Conservation (phyloP, 2,888 invertebrate species). For the Thymelicus acteon region DNA sequence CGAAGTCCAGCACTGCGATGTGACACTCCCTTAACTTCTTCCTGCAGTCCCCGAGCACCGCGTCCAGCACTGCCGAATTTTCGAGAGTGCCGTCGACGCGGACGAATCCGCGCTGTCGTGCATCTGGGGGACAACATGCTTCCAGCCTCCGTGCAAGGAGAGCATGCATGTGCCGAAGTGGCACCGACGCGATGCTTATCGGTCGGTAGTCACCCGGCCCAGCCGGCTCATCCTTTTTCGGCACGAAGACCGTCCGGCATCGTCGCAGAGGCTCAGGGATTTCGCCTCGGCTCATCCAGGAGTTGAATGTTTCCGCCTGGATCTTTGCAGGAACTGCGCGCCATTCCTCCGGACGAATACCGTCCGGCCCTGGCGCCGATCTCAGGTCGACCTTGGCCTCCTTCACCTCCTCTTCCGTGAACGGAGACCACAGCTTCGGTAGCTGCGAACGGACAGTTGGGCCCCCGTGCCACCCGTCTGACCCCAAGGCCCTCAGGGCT, state of each 20-base stretch:
- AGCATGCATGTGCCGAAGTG: slow-evolving; percentile 49
- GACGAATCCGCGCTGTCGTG: slow-evolving; percentile 48
- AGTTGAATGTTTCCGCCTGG: slow-evolving; percentile 40
- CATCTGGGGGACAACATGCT: slow-evolving; percentile 44
- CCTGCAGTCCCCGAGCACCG: slow-evolving; percentile 45
- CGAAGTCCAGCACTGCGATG: slow-evolving; percentile 63
- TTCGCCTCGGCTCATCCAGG: slow-evolving; percentile 38
- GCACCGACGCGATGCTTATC: slow-evolving; percentile 48
- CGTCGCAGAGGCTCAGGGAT: slow-evolving; percentile 40
- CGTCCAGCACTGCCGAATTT: slow-evolving; percentile 53
- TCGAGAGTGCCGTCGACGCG: slow-evolving; percentile 58
- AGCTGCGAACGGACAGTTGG: background rate
- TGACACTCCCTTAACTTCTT: slow-evolving; percentile 53
- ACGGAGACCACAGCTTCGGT: slow-evolving; percentile 37
- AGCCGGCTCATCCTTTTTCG: slow-evolving; percentile 43
- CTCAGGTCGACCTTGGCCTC: slow-evolving; percentile 22
- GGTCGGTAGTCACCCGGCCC: slow-evolving; percentile 49
- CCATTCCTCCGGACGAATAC: slow-evolving; percentile 43
- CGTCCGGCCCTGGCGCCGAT: slow-evolving; percentile 47
- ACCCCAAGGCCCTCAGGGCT: background rate
- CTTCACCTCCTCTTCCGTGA: slow-evolving; percentile 42
- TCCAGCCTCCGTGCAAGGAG: slow-evolving; percentile 45
- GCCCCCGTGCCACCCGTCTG: background rate
- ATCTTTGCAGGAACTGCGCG: slow-evolving; percentile 34
- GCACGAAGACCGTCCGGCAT: slow-evolving; percentile 45